Percentiles rank a stretch among this genome's conserved stretches.
phyloP scores from a whole-genome alignment of 2,888 invertebrate genomes.

The Catocala fraxini region DNA sequence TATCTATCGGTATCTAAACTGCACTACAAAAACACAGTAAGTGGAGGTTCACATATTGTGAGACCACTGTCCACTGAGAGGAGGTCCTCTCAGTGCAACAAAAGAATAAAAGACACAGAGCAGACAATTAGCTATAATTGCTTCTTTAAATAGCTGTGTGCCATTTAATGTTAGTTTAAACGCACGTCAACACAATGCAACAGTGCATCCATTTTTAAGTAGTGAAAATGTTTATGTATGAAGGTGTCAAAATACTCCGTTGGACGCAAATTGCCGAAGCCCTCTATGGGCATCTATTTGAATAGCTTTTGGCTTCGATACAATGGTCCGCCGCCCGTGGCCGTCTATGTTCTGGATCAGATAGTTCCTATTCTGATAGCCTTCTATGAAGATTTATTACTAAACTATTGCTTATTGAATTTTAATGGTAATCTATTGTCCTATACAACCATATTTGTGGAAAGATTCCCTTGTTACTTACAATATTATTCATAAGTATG shows the following conservation, averaged over 20 bases:
- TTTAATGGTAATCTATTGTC: constrained; percentile 80
- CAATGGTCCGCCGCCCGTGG: constrained; percentile 66
- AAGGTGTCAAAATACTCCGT: constrained; percentile 82
- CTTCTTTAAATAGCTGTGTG: too few relatives aligned
- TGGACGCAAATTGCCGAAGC: constrained; percentile 79
- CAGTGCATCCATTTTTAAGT: constrained; percentile 56
- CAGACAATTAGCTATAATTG: too few relatives aligned
- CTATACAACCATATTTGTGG: constrained; percentile 49
- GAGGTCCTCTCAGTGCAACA: too few relatives aligned
- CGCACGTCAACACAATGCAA: constrained; percentile 15
- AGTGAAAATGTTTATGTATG: constrained; percentile 80
- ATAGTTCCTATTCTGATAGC: constrained; percentile 83
- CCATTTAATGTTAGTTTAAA: background rate
- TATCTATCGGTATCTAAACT: too few relatives aligned
- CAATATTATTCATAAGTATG: constrained; percentile 60
- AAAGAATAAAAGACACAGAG: too few relatives aligned
- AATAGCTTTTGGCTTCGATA: constrained; percentile 71
- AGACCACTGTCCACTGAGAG: too few relatives aligned
- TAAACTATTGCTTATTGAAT: constrained; percentile 76
- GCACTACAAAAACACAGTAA: too few relatives aligned
- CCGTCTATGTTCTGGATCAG: constrained; percentile 75
- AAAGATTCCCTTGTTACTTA: constrained; percentile 50
- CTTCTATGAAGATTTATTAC: constrained; percentile 85
- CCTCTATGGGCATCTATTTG: constrained; percentile 80
- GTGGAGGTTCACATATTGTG: too few relatives aligned